These are phyloP conservation scores for Rhinogobius similis DNA, from an alignment of 2,113 vertebrate species.

Conservation along the genomic window DNA sequence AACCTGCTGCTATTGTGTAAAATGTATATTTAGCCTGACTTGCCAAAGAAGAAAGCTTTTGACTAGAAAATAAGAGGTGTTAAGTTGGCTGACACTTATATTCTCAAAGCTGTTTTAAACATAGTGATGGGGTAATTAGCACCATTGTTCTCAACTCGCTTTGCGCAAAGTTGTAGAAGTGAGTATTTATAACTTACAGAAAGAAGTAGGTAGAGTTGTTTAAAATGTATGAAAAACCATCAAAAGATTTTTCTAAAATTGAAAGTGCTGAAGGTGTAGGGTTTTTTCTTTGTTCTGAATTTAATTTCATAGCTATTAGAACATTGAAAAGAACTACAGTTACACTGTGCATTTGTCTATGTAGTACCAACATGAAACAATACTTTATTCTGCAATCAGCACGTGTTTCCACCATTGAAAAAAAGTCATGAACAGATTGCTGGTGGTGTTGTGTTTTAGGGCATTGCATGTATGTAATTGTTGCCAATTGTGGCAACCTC, in stretches of 20 bases:
- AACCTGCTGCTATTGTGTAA: slow-evolving; percentile 45
- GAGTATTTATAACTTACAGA: slow-evolving; percentile 33
- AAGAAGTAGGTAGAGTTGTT: slow-evolving; percentile 4
- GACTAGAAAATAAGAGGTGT: slow-evolving; percentile 57
- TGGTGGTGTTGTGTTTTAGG: too few species aligned
- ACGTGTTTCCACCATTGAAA: background rate
- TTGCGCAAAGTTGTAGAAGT: slow-evolving; percentile 48
- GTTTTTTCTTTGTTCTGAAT: background rate
- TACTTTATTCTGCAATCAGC: background rate
- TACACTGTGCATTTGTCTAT: background rate
- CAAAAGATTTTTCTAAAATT: background rate
- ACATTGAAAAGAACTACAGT: background rate
- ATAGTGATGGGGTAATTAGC: slow-evolving; percentile 64
- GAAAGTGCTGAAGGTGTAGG: background rate
- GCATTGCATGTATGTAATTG: too few species aligned
- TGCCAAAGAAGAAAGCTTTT: slow-evolving; percentile 34
- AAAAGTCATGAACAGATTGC: too few species aligned
- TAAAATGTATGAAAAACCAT: background rate
- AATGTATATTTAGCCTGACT: slow-evolving; percentile 52
- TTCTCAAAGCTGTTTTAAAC: slow-evolving; percentile 47
- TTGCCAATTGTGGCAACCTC: too few species aligned
- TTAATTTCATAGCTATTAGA: background rate
- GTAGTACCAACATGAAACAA: background rate
- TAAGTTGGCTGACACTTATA: slow-evolving; percentile 58
- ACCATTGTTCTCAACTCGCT: slow-evolving; percentile 47